Base-by-base conservation (phyloP, 2,113 vertebrate genomes). In the Sinocyclocheilus grahami region DNA sequence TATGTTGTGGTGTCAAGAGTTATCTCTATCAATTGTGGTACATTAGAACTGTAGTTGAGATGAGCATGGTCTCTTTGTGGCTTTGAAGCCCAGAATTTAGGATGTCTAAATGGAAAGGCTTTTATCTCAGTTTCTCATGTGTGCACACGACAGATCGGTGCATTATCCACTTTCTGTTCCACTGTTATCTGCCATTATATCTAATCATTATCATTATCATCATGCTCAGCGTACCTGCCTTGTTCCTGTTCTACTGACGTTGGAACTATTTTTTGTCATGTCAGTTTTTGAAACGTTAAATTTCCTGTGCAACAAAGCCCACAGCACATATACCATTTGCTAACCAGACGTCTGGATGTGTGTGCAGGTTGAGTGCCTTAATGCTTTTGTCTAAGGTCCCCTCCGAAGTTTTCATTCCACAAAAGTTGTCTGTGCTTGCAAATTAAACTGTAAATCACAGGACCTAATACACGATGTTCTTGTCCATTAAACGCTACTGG, bases 111-210 rank as follows among this genome's bases (percentile, higher is more conserved):
- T 74, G 82, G 67, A 84, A 60, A 72, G 20, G 82, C 82, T 84
- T 84, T 84, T 84, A 84, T 84, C 82, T 84, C 51, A n/a, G 82
- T 60, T 84, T 58, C 6, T 69, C 53, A 58, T 84, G 62, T 83
- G 67, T 58, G 51, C 82, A 39, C 67, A 60, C 20, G 14, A 42
- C 9, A 8, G 33, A 84, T 46, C 7, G 82, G 48, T 84, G 82
- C 69, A 84, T 84, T 74, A 84, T 74, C 82, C 82, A 84, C 69
- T 84, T 84, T 74, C 48, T 60, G 48, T 84, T 84, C 69, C 8
- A 3, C 53, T 60, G 82, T 84, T 84, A 74, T 74, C 82, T 58
- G 82, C 82, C 53, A 84, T 84, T 84, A 84, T 74, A 84, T 74
- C 48, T 53, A 53, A 55, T 84, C 82, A 84, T 60, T 74, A 83